Evolutionary conservation across 2,113 vertebrate genomes (phyloP), one percentile per base, ranked within the genome.

Genomic region (Xenopus borealis): DNA sequence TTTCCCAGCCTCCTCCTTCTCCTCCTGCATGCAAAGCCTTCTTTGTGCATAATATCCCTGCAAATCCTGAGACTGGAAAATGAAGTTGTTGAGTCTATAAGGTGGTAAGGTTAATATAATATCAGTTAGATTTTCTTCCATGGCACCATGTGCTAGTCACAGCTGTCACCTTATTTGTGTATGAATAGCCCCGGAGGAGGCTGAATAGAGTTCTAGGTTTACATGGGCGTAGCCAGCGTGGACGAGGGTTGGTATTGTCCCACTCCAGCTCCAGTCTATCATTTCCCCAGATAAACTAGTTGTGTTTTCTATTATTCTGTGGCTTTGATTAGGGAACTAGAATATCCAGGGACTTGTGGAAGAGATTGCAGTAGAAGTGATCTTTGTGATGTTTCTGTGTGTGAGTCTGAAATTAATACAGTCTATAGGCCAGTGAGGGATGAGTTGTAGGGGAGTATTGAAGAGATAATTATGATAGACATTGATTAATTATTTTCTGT

Each of bases 91-190:
- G 2, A 16, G 53, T 16, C 1, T 16, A 12, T n/a, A 55, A 13
- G 16, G 53, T 18, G 53, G 53, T 3, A 55, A 55, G 53, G 53
- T n/a, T 55, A 55, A 55, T 55, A n/a, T 55, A 16, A 55, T 55
- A 55, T 55, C 12, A 55, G 18, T 55, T 12, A 12, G 53, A 55
- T 55, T 55, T 55, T n/a, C 53, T 55, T 55, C 53, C 18, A n/a
- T 55, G 17, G 53, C 14, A 27, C 23, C 23, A 55, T 55, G 53
- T 55, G 87, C 82, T 88, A 85, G 79, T 86, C 86, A 92, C 91
- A 92, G 90, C 92, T 91, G 88, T 91, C 89, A 86, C 90, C 89
- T 92, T 87, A 89, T 93, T 93, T 94, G 91, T 92, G 84, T 93
- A 88, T 91, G 86, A 93, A 94, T 92, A 89, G 86, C 85, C 87